These are phyloP conservation scores for Prosopocoilus inquinatus DNA, from an alignment of 2,888 invertebrate species.

Conservation along the genomic window DNA sequence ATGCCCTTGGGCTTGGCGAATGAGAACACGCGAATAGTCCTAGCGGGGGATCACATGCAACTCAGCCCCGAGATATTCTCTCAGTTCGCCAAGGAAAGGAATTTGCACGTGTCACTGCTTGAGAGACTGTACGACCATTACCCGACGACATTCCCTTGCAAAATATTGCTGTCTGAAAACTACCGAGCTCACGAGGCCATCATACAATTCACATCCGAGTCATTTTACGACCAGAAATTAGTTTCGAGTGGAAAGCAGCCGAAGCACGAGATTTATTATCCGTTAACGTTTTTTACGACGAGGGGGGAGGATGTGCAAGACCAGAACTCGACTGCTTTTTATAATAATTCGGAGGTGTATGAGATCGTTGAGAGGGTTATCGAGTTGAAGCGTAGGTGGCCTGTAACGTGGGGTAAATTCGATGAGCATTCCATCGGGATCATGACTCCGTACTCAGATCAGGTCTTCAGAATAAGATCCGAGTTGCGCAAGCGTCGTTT, in stretches of 20 bases:
- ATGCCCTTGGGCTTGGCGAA: constrained; percentile 75
- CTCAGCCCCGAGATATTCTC: constrained; percentile 80
- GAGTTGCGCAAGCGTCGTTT: constrained; percentile 73
- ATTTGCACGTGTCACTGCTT: constrained; percentile 70
- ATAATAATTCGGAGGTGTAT: constrained; percentile 78
- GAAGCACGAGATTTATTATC: constrained; percentile 67
- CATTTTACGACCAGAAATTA: constrained; percentile 77
- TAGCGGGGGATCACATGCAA: constrained; percentile 86
- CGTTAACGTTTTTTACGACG: constrained; percentile 77
- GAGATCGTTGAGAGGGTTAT: constrained; percentile 75
- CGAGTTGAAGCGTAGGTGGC: constrained; percentile 73
- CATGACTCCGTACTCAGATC: constrained; percentile 83
- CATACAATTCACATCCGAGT: constrained; percentile 75
- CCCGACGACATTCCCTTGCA: constrained; percentile 70
- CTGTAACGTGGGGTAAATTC: constrained; percentile 67
- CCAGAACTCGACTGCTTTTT: constrained; percentile 74
- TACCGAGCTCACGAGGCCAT: constrained; percentile 81
- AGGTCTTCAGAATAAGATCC: constrained; percentile 70
- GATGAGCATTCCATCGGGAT: constrained; percentile 78
- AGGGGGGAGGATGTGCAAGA: constrained; percentile 79
- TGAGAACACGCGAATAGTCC: constrained; percentile 68
- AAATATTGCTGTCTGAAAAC: constrained; percentile 77
- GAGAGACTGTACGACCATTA: constrained; percentile 78
- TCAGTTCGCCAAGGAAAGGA: constrained; percentile 67
- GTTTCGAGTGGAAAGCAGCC: constrained; percentile 72